A percentile compares a stretch with the other conserved stretches of the same genome.
Evolutionary conservation across 2,797 vertebrate species (phyloP).

Genomic region (Psittacula derbiana): DNA sequence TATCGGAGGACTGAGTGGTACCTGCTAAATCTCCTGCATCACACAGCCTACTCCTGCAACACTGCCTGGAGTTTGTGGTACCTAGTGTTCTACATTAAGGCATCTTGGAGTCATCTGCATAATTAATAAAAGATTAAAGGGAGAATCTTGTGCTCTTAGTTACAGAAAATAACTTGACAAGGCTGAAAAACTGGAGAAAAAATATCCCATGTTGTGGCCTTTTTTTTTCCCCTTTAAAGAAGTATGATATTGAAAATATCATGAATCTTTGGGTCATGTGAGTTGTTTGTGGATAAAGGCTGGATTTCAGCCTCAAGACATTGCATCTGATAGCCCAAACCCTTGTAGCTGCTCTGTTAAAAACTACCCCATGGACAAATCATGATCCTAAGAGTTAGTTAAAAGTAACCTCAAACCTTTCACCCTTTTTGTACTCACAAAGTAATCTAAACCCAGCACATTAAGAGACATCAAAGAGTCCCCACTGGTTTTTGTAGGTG

Average conservation of each 20-base stretch:
- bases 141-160: neutral
- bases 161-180: neutral
- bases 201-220: neutral
- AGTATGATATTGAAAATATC: neutral
- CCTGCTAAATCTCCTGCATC: neutral
- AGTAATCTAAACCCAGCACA: constrained; percentile 75
- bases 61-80: neutral
- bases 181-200: neutral
- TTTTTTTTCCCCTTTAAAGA: neutral
- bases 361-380: constrained; percentile 70
- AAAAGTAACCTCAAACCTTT: constrained; percentile 75
- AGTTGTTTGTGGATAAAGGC: neutral
- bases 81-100: neutral
- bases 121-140: neutral
- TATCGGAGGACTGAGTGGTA: neutral
- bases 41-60: neutral
- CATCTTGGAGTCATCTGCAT: neutral
- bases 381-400: constrained; percentile 67
- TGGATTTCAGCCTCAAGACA: constrained; percentile 23
- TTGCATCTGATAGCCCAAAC: constrained; percentile 50
- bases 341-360: constrained; percentile 65
- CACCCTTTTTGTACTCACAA: constrained; percentile 68
- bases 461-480: constrained; percentile 76
- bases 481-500: constrained; percentile 71
- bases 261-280: neutral